Evolutionary conservation across 2,113 vertebrate species (phyloP).

Genomic region (Chinchilla lanigera): DNA sequence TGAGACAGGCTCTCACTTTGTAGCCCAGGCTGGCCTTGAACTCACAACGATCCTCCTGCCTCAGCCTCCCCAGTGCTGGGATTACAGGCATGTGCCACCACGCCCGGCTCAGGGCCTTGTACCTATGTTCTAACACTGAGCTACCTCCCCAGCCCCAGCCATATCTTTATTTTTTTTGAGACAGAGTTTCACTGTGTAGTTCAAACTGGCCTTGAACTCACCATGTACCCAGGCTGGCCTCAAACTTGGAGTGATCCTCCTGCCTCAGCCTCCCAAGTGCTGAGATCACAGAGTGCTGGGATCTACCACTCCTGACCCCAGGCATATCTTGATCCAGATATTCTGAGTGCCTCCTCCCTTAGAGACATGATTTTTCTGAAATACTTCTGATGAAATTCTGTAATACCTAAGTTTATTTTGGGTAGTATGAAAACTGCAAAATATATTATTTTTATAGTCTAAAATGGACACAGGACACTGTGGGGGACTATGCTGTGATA

Average conservation of each 20-base stretch:
- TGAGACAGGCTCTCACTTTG: no score
- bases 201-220: neutral
- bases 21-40: no score
- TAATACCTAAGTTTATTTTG: neutral
- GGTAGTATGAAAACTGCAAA: slow-evolving; percentile 2
- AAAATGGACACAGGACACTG: neutral
- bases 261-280: neutral
- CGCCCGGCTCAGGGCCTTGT: neutral
- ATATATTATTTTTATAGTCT: neutral
- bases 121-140: neutral
- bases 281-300: neutral
- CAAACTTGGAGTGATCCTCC: neutral
- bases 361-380: neutral
- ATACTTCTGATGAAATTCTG: neutral
- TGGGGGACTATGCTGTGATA: neutral
- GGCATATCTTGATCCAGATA: neutral
- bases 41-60: no score
- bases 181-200: neutral
- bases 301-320: neutral
- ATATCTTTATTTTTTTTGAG: neutral
- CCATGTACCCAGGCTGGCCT: neutral
- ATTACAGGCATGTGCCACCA: no score
- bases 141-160: neutral
- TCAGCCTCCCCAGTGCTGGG: no score
- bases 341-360: no score